A percentile compares a stretch with the other conserved stretches of the same genome.
phyloP scores from a whole-genome alignment of 2,888 invertebrate genomes.

The Hypena proboscidalis region DNA sequence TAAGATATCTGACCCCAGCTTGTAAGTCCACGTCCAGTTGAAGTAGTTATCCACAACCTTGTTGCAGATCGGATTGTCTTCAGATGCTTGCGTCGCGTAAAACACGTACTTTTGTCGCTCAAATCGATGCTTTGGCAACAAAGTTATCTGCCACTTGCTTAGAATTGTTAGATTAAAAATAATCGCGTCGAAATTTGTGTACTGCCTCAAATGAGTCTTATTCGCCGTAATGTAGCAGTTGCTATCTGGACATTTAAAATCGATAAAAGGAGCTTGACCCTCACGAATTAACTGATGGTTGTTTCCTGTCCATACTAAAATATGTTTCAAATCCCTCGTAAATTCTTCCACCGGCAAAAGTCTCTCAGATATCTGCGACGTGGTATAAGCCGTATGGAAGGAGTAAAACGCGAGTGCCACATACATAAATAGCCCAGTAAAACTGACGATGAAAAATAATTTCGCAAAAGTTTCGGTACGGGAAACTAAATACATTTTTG shows the following conservation, averaged over 20 bases:
- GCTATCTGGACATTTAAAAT: conserved; percentile 53
- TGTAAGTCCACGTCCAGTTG: conserved; percentile 80
- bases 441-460: conserved; percentile 68
- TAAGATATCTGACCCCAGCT: conserved; percentile 67
- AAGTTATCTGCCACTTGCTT: conserved; percentile 38
- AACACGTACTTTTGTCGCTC: conserved; percentile 70
- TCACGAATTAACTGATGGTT: conserved; percentile 16
- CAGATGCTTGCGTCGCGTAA: conserved; percentile 58
- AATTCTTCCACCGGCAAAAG: conserved; percentile 16
- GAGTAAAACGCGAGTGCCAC: conserved; percentile 64
- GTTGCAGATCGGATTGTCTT: conserved; percentile 60
- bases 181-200: conserved; percentile 65
- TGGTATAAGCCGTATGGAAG: conserved; percentile 58
- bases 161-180: conserved; percentile 58
- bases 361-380: no score
- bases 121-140: conserved; percentile 53
- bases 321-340: conserved; percentile 55
- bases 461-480: conserved; percentile 63
- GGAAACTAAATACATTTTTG: conserved; percentile 57
- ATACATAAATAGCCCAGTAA: conserved; percentile 65
- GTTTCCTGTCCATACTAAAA: conserved; percentile 59
- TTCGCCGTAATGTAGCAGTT: conserved; percentile 70
- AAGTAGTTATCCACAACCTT: conserved; percentile 61
- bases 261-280: conserved; percentile 56
- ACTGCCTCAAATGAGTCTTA: conserved; percentile 49